Conservation (phyloP, 2,797 vertebrate genomes). For the Chaetodon trifasciatus region DNA sequence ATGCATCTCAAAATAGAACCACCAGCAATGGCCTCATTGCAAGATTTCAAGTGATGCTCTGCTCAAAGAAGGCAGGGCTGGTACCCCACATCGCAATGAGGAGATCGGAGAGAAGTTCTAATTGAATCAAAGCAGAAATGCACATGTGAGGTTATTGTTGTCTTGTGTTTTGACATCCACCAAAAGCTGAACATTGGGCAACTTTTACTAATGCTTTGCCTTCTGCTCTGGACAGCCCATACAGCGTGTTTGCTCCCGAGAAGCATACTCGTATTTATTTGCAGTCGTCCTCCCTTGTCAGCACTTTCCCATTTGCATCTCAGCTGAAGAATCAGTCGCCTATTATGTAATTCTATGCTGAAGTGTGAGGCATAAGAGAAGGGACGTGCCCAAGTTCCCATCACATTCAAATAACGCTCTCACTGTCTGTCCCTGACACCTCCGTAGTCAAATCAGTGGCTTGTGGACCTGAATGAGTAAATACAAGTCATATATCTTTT, state of each 20-base stretch:
- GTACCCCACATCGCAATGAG: conserved; percentile 15
- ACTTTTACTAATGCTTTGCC: neutral
- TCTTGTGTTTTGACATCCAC: neutral
- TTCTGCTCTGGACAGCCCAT: neutral
- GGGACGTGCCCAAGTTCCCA: conserved; percentile 19
- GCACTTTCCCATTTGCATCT: conserved; percentile 17
- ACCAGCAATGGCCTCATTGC: conserved; percentile 74
- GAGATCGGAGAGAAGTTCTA: conserved; percentile 4
- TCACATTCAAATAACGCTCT: conserved; percentile 48
- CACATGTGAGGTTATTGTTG: neutral
- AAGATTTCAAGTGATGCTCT: conserved; percentile 61
- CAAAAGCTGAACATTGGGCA: neutral
- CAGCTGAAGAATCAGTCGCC: conserved; percentile 17
- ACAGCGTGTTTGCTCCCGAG: conserved; percentile 2
- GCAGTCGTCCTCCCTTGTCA: neutral
- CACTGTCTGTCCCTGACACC: conserved; percentile 53
- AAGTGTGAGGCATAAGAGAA: conserved; percentile 36
- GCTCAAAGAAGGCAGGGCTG: conserved; percentile 33
- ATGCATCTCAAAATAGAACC: conserved; percentile 82
- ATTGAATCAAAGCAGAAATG: neutral
- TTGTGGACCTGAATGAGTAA: conserved; percentile 52
- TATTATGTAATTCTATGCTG: conserved; percentile 49
- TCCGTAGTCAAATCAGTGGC: conserved; percentile 38
- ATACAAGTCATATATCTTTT: conserved; percentile 34
- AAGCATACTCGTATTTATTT: neutral